Evolutionary conservation across 1,140 invertebrate genomes (phyloP).

Genomic region (Sweltsa coloradensis): DNA sequence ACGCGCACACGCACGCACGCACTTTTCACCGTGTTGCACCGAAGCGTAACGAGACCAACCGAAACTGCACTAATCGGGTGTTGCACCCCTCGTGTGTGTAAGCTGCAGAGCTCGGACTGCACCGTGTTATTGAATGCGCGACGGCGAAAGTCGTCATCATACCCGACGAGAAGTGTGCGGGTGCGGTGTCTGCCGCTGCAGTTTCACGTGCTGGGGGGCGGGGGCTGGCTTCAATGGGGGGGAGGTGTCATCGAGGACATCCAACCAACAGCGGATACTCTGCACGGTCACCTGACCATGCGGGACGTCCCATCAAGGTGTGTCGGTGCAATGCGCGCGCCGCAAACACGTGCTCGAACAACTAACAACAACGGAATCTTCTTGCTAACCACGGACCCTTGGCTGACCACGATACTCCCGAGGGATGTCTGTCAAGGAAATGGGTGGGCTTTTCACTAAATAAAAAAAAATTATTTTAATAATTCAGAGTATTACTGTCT

Average conservation of each 20-base stretch:
- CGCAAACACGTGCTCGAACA: background rate
- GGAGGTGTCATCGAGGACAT: background rate
- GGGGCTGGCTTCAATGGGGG: background rate
- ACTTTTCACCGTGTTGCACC: background rate
- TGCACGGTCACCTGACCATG: background rate
- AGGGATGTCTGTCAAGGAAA: too few relatives aligned
- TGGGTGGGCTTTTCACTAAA: too few relatives aligned
- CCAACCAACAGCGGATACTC: background rate
- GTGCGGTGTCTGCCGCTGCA: background rate
- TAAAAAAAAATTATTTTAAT: too few relatives aligned
- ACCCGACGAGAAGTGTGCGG: background rate
- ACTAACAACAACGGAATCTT: background rate
- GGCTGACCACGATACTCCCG: too few relatives aligned
- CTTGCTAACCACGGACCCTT: background rate
- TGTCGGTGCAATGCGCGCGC: background rate
- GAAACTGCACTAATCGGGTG: background rate
- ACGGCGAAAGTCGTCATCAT: too few relatives aligned
- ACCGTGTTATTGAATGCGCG: too few relatives aligned
- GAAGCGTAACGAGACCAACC: background rate
- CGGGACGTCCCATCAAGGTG: background rate
- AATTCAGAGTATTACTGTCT: background rate
- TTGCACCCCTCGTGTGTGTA: too few relatives aligned
- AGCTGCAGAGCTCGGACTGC: too few relatives aligned
- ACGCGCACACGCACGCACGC: background rate
- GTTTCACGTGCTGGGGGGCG: background rate